A percentile compares a stretch with the other conserved stretches of the same genome.
These are phyloP conservation scores for Litoditis marina DNA, from an alignment of 2,888 invertebrate species.

Conservation along the genomic window DNA sequence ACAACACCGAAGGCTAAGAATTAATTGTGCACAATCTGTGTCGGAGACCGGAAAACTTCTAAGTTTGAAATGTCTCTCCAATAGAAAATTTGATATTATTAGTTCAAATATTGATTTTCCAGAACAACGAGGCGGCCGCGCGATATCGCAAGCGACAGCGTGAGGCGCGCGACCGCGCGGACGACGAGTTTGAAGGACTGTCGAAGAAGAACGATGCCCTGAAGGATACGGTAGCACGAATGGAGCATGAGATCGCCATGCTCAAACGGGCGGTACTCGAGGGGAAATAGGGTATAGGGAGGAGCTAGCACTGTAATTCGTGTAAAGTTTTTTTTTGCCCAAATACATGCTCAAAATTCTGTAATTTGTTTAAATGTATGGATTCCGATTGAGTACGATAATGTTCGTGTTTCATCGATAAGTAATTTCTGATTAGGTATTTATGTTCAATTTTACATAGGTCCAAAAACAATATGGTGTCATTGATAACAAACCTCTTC, in stretches of 20 bases:
- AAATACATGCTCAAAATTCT: no score
- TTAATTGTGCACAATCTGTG: no score
- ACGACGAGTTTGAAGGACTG: conserved; percentile 39
- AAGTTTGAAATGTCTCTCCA: background rate
- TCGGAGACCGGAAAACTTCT: no score
- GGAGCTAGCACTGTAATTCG: background rate
- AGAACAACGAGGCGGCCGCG: conserved; percentile 58
- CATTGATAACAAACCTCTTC: no score
- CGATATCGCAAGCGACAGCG: conserved; percentile 53
- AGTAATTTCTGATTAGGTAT: no score
- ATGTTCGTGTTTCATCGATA: no score
- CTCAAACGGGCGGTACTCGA: conserved; percentile 29
- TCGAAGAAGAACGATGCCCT: conserved; percentile 41
- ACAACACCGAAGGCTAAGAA: no score
- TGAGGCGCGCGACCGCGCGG: conserved; percentile 38
- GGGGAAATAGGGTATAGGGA: background rate
- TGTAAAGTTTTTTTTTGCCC: no score
- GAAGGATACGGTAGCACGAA: conserved; percentile 20
- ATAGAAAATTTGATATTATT: background rate
- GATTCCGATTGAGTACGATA: no score
- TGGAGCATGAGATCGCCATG: conserved; percentile 28
- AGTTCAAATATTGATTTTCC: conserved; percentile 6
- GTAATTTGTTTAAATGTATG: no score
- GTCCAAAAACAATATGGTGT: no score
- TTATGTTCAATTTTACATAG: no score